phyloP scores from a whole-genome alignment of 2,888 invertebrate genomes.

The Neoaliturus tenellus region DNA sequence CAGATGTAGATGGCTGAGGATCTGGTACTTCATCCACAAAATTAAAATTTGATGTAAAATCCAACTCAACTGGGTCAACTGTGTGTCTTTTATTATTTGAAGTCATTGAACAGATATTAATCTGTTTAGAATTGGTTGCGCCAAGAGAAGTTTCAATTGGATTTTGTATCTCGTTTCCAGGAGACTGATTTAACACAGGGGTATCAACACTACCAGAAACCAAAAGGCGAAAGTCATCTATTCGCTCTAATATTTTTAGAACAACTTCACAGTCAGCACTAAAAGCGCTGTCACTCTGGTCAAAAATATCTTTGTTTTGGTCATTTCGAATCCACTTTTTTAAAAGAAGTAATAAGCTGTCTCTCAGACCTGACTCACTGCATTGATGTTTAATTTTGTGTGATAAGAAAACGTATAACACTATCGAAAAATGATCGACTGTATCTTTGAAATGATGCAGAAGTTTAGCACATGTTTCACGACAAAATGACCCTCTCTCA shows the following conservation, averaged over 20 bases:
- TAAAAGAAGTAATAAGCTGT: not conserved
- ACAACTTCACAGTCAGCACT: not conserved
- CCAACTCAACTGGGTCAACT: not conserved
- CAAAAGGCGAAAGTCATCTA: not conserved
- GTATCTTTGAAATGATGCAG: not conserved
- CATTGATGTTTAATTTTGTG: not conserved
- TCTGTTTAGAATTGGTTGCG: no score
- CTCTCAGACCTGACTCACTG: not conserved
- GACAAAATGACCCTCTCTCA: not conserved
- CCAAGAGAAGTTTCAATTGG: no score
- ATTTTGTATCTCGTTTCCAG: not conserved
- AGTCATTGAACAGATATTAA: no score
- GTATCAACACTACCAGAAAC: not conserved
- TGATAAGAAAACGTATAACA: not conserved
- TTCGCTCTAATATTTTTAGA: not conserved
- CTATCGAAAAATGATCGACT: not conserved
- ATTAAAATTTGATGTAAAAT: not conserved
- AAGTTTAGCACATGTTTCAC: not conserved
- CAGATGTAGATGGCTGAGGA: not conserved
- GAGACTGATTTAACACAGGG: not conserved
- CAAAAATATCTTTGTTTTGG: not conserved
- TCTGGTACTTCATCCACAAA: not conserved
- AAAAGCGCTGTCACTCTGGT: not conserved
- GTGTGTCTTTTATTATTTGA: not conserved
- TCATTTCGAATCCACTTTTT: conserved; percentile 10